Conservation (phyloP, 2,113 vertebrate genomes). For the Gorsachius goisagi region DNA sequence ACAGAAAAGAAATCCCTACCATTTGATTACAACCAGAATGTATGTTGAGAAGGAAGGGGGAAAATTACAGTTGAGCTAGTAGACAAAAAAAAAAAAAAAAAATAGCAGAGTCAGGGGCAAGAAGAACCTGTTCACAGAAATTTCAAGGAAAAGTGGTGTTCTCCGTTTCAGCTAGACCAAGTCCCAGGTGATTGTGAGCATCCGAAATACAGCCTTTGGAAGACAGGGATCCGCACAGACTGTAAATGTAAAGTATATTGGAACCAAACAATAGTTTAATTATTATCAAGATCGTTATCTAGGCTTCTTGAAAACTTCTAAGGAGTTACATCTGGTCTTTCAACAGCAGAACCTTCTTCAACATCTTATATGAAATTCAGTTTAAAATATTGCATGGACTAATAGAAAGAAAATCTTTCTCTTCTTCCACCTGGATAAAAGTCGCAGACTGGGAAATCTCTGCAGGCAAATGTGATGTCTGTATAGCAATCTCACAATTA, state of each 20-base stretch:
- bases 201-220: not conserved
- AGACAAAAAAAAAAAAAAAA: not conserved
- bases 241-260: not conserved
- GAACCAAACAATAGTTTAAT: not conserved
- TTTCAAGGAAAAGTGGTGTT: not conserved
- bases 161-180: not conserved
- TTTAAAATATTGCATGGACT: not conserved
- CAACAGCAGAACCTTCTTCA: not conserved
- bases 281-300: not conserved
- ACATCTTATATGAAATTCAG: not conserved
- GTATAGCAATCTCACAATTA: conserved; percentile 89
- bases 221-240: not conserved
- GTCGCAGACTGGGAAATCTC: conserved; percentile 93
- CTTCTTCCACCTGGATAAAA: conserved; percentile 43
- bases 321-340: not conserved
- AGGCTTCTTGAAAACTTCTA: not conserved
- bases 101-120: not conserved
- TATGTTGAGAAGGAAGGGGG: not conserved
- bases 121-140: not conserved
- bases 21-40: not conserved
- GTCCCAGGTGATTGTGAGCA: not conserved
- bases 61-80: not conserved
- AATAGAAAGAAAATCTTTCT: not conserved
- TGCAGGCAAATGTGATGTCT: conserved; percentile 95
- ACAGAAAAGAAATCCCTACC: not conserved